Evolutionary conservation across 2,113 vertebrate genomes (phyloP).

Genomic region (Astatoreochromis straeleni): DNA sequence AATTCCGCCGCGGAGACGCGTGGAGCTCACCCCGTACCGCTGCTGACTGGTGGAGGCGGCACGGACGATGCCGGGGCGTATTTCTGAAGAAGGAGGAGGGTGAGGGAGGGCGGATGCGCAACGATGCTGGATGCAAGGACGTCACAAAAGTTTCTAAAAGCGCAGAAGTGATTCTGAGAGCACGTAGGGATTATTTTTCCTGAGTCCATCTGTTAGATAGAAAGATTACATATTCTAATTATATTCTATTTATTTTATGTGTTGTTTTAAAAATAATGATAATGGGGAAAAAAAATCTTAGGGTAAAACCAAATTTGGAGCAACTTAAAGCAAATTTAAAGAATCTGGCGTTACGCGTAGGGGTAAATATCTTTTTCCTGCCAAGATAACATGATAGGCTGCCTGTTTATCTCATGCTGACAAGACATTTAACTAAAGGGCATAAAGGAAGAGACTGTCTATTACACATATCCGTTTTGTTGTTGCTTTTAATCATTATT

Average conservation of each 20-base stretch:
- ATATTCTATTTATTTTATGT: neutral
- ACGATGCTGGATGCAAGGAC: neutral
- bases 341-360: neutral
- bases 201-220: neutral
- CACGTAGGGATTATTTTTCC: neutral
- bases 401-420: neutral
- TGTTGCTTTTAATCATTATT: neutral
- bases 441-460: neutral
- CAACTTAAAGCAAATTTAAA: neutral
- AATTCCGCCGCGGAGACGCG: neutral
- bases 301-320: neutral
- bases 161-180: neutral
- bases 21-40: neutral
- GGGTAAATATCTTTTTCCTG: neutral
- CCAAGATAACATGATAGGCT: neutral
- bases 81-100: constrained; percentile 10
- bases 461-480: neutral
- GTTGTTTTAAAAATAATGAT: neutral
- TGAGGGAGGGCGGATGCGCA: constrained; percentile 7
- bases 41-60: neutral
- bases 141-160: neutral
- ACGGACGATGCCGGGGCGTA: constrained; percentile 38
- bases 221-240: neutral
- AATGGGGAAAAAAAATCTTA: neutral
- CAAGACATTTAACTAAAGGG: neutral